Evolutionary conservation across 2,797 vertebrate species (phyloP).

Genomic region (Vultur gryphus): DNA sequence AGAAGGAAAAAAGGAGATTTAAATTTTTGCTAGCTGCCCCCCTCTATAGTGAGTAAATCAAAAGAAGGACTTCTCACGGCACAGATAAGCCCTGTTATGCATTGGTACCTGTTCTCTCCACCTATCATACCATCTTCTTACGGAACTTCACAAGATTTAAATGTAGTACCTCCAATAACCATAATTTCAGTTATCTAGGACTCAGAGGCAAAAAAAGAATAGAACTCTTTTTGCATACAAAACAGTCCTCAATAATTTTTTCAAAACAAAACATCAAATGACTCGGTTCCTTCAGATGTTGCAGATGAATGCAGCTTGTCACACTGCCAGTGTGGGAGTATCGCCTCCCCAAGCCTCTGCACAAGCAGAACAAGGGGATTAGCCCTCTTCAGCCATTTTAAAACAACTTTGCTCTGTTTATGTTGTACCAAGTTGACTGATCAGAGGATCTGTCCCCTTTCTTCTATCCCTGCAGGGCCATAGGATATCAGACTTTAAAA

Average conservation of each 20-base stretch:
- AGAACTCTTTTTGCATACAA: constrained; percentile 1
- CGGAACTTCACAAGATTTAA: not conserved
- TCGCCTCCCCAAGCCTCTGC: not conserved
- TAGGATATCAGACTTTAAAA: not conserved
- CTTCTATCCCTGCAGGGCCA: not conserved
- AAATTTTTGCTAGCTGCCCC: not conserved
- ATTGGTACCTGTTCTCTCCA: not conserved
- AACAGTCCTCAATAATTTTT: not conserved
- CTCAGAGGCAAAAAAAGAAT: not conserved
- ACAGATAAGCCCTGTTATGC: not conserved
- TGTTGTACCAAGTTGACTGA: not conserved
- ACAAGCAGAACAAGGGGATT: not conserved
- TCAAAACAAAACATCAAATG: constrained; percentile 38
- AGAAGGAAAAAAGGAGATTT: not conserved
- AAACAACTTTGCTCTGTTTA: not conserved
- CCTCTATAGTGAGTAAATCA: not conserved
- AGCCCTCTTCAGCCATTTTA: not conserved
- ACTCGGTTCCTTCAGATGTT: not conserved
- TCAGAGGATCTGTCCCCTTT: not conserved
- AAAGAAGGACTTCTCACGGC: not conserved
- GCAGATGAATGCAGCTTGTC: constrained; percentile 2
- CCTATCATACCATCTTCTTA: not conserved
- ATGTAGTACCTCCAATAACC: not conserved
- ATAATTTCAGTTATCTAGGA: not conserved
- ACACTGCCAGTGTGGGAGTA: not conserved